Conservation (phyloP, 2,888 invertebrate genomes). For the Sericinus montela region DNA sequence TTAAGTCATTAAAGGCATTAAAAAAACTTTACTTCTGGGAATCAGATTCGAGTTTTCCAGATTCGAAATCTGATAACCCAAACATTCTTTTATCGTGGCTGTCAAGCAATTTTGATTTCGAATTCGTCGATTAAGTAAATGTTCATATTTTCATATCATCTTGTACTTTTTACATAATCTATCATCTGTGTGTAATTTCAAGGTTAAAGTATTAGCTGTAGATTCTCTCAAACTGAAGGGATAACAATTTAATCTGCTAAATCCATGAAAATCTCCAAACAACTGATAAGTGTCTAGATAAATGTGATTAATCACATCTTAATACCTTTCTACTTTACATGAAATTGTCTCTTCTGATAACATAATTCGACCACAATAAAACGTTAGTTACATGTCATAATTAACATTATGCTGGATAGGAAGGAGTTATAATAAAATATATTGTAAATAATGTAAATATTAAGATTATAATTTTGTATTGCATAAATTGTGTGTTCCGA, state of each 20-base stretch:
- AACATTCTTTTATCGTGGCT: too few species aligned
- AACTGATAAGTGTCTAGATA: slow-evolving; percentile 50
- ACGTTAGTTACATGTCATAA: slow-evolving; percentile 5
- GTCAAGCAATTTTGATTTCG: too few species aligned
- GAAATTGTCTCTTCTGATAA: slow-evolving; percentile 9
- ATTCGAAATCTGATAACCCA: not conserved
- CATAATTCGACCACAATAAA: slow-evolving; percentile 15
- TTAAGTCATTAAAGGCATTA: too few species aligned
- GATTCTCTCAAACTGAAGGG: slow-evolving; percentile 36
- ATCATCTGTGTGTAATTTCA: slow-evolving; percentile 28
- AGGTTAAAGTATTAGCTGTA: slow-evolving; percentile 41
- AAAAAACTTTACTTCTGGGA: too few species aligned
- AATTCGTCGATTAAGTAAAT: too few species aligned
- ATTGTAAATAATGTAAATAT: slow-evolving; percentile 1
- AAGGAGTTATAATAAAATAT: slow-evolving; percentile 1
- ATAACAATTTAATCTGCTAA: slow-evolving; percentile 55
- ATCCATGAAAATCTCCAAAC: slow-evolving; percentile 63
- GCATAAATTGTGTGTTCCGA: too few species aligned
- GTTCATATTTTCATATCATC: too few species aligned
- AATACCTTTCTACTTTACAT: slow-evolving; percentile 37
- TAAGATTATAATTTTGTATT: not conserved
- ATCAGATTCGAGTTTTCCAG: too few species aligned
- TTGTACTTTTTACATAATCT: too few species aligned
- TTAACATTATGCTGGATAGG: slow-evolving; percentile 1
- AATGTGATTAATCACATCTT: slow-evolving; percentile 64